Conservation (phyloP, 53 echinoderm and acorn worm species). For the Holothuria scabra region DNA sequence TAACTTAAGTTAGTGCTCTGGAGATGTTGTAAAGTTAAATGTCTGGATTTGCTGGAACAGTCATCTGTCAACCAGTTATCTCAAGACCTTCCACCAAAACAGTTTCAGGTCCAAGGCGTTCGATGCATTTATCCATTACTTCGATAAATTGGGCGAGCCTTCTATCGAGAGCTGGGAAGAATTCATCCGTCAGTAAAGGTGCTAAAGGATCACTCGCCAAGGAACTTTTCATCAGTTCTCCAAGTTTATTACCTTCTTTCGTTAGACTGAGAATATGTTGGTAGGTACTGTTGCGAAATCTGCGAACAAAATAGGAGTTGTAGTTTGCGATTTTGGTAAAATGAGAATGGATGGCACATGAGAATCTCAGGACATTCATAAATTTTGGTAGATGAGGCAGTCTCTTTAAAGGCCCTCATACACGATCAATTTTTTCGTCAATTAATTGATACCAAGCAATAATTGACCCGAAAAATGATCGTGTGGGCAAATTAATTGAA, state of each 20-base stretch:
- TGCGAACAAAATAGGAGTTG: background rate
- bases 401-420: too few relatives aligned
- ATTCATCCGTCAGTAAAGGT: constrained; percentile 8
- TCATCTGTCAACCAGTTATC: background rate
- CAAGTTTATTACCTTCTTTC: background rate
- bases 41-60: too few relatives aligned
- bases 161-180: constrained; percentile 8
- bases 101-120: constrained; percentile 14
- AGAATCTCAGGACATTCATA: too few relatives aligned
- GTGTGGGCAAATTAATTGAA: too few relatives aligned
- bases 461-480: too few relatives aligned
- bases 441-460: too few relatives aligned
- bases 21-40: too few relatives aligned
- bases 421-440: too few relatives aligned
- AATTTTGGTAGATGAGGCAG: too few relatives aligned
- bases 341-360: too few relatives aligned
- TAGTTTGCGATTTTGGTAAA: background rate
- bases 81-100: background rate
- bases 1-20: too few relatives aligned
- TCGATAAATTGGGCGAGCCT: background rate
- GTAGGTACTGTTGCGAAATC: constrained; percentile 18
- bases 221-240: constrained; percentile 11
- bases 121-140: background rate
- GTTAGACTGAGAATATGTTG: constrained; percentile 13
- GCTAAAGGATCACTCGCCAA: constrained; percentile 11